A percentile compares a stretch with the other conserved stretches of the same genome.
These are phyloP conservation scores for Melinaea menophilus DNA, from an alignment of 2,888 invertebrate species.

Conservation along the genomic window DNA sequence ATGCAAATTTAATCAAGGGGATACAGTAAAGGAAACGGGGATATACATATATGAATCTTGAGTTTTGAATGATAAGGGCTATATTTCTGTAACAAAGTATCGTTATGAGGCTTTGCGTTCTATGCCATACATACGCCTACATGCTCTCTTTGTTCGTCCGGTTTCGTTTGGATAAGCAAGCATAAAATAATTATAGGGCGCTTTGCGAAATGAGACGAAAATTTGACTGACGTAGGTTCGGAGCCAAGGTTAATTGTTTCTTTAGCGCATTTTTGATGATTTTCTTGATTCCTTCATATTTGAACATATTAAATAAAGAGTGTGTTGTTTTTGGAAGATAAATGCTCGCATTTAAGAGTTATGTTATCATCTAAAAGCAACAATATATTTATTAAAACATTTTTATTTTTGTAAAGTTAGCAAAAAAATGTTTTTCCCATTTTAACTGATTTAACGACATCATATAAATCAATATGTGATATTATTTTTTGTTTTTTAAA, in stretches of 20 bases:
- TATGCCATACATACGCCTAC: constrained; percentile 17
- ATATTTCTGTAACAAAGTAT: constrained; percentile 10
- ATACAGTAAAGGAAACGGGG: not conserved
- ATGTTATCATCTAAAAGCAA: too few relatives aligned
- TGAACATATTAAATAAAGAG: too few relatives aligned
- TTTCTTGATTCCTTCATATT: too few relatives aligned
- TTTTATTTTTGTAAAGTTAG: too few relatives aligned
- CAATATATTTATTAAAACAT: too few relatives aligned
- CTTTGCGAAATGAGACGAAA: constrained; percentile 20
- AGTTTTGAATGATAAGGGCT: not conserved
- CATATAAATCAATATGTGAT: too few relatives aligned
- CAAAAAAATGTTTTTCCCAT: too few relatives aligned
- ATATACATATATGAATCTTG: constrained; percentile 10
- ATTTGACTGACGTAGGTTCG: constrained; percentile 4
- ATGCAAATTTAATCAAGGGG: constrained; percentile 32
- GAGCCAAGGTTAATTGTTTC: not conserved
- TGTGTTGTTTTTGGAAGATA: too few relatives aligned
- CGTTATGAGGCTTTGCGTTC: constrained; percentile 9
- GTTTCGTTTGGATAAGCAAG: constrained; percentile 31
- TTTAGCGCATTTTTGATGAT: not conserved
- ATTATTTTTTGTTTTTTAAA: too few relatives aligned
- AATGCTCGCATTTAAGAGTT: too few relatives aligned
- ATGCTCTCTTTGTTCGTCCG: constrained; percentile 18
- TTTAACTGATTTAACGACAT: too few relatives aligned
- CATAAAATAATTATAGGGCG: constrained; percentile 20